Conservation (phyloP, 2,888 invertebrate genomes). For the Dryococelus australis region DNA sequence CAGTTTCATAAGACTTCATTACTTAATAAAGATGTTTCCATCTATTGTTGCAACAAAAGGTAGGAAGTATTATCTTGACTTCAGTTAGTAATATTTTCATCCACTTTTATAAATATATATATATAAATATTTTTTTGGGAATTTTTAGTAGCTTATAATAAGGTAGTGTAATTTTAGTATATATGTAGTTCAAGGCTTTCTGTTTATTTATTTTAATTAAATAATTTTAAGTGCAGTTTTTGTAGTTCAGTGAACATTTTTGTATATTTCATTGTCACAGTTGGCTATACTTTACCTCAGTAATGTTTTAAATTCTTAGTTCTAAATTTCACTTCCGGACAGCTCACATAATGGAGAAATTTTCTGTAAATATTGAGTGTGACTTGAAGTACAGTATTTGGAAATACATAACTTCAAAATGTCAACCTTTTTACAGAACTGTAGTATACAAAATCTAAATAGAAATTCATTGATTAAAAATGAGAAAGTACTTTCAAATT, state of each 20-base stretch:
- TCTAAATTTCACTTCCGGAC: no score
- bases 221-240: background rate
- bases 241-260: background rate
- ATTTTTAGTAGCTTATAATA: background rate
- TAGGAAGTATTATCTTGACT: background rate
- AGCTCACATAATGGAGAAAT: no score
- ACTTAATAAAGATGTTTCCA: background rate
- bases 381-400: no score
- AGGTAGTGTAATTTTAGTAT: background rate
- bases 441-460: no score
- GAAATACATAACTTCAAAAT: no score
- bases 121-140: background rate
- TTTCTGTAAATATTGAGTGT: no score
- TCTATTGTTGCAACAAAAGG: slow-evolving; percentile 1
- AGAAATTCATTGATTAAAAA: no score
- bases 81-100: background rate
- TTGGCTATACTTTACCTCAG: background rate
- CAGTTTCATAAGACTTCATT: background rate
- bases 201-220: background rate
- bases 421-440: no score
- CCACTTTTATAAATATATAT: no score
- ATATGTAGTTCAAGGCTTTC: background rate
- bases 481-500: no score
- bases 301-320: no score
- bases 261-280: background rate